phyloP scores from a whole-genome alignment of 2,888 invertebrate genomes.

The Pseudolycoriella hygida region DNA sequence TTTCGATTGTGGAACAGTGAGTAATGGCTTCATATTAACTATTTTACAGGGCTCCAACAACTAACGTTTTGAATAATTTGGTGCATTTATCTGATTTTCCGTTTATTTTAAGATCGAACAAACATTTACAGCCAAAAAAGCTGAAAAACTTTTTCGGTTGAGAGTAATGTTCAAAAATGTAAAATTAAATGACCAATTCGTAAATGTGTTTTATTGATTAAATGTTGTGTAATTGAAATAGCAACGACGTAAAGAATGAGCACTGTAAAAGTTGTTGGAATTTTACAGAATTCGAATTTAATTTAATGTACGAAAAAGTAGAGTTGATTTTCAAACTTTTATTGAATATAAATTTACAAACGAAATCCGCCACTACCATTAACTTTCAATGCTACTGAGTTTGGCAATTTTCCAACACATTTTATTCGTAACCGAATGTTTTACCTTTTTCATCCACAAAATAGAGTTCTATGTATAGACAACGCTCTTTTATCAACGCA shows the following conservation, averaged over 20 bases:
- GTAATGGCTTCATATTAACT: too few relatives aligned
- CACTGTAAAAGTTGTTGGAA: background rate
- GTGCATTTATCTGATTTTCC: background rate
- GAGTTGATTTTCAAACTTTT: background rate
- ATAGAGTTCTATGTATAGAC: too few relatives aligned
- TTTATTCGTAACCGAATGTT: too few relatives aligned
- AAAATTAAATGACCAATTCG: slow-evolving; percentile 1
- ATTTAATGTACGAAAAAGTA: background rate
- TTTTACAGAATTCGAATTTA: background rate
- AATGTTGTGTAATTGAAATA: background rate
- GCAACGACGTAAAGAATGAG: too few relatives aligned
- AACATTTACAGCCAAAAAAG: background rate
- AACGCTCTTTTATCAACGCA: too few relatives aligned
- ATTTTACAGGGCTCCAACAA: background rate
- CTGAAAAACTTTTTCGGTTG: too few relatives aligned
- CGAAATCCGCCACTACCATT: too few relatives aligned
- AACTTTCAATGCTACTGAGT: too few relatives aligned
- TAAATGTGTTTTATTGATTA: slow-evolving; percentile 1
- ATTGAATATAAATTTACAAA: too few relatives aligned
- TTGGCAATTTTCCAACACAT: too few relatives aligned
- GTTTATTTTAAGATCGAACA: background rate
- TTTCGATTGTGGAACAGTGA: too few relatives aligned
- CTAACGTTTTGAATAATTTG: background rate
- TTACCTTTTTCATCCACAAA: too few relatives aligned
- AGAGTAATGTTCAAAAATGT: background rate